Evolutionary conservation across 2,797 vertebrate species (phyloP).

Genomic region (Erethizon dorsatum): DNA sequence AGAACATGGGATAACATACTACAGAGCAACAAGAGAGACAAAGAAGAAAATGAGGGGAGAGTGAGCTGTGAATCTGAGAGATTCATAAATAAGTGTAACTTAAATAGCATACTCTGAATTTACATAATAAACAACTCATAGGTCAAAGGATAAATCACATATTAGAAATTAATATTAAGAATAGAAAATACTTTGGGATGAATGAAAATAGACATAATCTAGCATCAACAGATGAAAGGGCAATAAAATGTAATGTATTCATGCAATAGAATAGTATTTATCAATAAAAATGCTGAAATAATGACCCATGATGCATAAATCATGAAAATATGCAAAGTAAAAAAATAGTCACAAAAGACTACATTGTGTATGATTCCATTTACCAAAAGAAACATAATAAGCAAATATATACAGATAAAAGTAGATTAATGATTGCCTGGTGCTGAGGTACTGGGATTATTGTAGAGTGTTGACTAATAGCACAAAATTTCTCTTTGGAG

Average conservation of each 20-base stretch:
- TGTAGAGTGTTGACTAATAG: neutral
- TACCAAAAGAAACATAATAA: neutral
- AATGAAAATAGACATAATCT: neutral
- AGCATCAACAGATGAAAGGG: neutral
- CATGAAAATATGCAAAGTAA: neutral
- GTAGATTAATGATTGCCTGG: neutral
- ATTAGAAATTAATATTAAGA: slow-evolving; percentile 20
- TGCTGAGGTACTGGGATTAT: neutral
- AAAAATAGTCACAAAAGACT: neutral
- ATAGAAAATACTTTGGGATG: neutral
- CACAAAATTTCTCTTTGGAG: neutral
- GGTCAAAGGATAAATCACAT: neutral
- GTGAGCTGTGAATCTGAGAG: neutral
- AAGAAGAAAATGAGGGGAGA: neutral
- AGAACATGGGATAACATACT: neutral
- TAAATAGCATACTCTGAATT: neutral
- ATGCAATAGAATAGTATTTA: neutral
- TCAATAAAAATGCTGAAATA: neutral
- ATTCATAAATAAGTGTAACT: neutral
- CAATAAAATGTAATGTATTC: neutral
- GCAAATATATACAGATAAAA: neutral
- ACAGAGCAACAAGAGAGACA: neutral
- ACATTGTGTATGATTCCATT: neutral
- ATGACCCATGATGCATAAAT: neutral
- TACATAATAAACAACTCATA: neutral